Evolutionary conservation across 2,797 vertebrate species (phyloP).

Genomic region (Garrulus glandarius): DNA sequence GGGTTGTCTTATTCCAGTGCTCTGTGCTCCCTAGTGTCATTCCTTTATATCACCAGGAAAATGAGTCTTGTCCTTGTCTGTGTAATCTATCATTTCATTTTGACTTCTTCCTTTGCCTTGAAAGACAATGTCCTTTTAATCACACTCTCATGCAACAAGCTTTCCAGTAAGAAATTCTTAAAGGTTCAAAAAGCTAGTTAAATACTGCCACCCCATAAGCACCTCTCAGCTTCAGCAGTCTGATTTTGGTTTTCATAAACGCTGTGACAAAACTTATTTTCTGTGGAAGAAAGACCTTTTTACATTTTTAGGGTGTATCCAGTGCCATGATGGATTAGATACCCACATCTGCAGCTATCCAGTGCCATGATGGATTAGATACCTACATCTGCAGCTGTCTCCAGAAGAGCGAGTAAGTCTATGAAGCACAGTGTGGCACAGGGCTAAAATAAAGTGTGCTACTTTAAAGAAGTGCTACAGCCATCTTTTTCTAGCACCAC

Average conservation of each 20-base stretch:
- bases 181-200: neutral
- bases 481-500: neutral
- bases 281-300: neutral
- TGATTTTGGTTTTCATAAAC: neutral
- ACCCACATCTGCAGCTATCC: neutral
- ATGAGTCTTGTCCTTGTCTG: neutral
- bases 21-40: neutral
- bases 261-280: neutral
- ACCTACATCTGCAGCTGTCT: neutral
- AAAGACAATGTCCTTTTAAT: neutral
- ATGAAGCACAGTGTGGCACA: rapidly evolving
- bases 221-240: neutral
- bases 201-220: neutral
- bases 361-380: neutral
- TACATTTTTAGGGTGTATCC: neutral
- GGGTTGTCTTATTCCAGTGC: neutral
- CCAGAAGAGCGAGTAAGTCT: neutral
- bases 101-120: neutral
- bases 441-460: neutral
- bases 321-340: neutral
- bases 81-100: slow-evolving; percentile 2
- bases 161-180: neutral
- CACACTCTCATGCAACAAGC: neutral
- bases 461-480: rapidly evolving
- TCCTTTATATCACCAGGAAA: neutral